Evolutionary conservation across 2,888 invertebrate species (phyloP).

Genomic region (Ametastegia equiseti): DNA sequence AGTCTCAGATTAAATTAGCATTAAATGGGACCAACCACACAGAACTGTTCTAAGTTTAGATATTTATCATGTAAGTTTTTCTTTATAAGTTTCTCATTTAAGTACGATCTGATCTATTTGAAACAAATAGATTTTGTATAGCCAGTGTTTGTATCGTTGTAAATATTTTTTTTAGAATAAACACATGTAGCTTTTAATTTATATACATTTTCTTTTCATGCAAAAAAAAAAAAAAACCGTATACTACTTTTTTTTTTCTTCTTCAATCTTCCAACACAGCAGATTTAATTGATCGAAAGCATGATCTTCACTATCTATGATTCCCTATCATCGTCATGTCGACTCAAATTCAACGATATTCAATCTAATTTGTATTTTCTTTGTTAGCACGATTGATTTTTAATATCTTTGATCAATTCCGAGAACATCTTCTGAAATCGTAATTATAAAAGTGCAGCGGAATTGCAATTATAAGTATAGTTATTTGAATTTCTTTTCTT

Average conservation of each 20-base stretch:
- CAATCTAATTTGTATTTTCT: background rate
- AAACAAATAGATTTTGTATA: conserved; percentile 60
- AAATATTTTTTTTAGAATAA: conserved; percentile 59
- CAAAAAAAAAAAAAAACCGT: background rate
- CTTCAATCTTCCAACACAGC: background rate
- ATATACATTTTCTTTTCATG: conserved; percentile 49
- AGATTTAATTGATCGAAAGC: background rate
- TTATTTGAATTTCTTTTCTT: no score
- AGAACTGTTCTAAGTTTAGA: conserved; percentile 54
- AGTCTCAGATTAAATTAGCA: conserved; percentile 54
- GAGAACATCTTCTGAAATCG: background rate
- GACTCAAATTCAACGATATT: background rate
- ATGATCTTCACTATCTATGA: background rate
- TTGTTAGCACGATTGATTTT: background rate
- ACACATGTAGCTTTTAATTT: conserved; percentile 57
- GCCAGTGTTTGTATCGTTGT: conserved; percentile 60
- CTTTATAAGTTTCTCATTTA: conserved; percentile 54
- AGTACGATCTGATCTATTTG: conserved; percentile 54
- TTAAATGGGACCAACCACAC: conserved; percentile 65
- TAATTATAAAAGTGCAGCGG: background rate
- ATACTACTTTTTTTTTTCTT: background rate
- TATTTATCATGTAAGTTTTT: conserved; percentile 54
- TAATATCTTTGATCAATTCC: background rate
- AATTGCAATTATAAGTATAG: no score
- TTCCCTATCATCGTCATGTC: background rate